Evolutionary conservation across 1,140 invertebrate genomes (phyloP).

Genomic region (Cylas formicarius): DNA sequence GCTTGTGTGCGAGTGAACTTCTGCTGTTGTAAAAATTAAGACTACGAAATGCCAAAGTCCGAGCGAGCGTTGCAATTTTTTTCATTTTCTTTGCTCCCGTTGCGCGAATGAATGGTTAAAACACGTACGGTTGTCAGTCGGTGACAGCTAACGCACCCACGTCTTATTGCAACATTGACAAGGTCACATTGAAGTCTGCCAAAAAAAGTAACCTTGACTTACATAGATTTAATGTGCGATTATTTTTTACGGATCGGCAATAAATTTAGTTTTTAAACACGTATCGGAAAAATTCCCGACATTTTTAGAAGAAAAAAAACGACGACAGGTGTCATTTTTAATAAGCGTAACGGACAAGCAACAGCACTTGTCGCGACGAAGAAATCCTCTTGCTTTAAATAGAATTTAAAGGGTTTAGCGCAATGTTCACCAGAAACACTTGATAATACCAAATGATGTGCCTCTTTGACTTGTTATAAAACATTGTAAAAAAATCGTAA

Average conservation of each 20-base stretch:
- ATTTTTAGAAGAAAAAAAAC: no score
- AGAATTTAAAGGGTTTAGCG: constrained; percentile 22
- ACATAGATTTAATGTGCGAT: constrained; percentile 21
- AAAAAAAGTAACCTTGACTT: constrained; percentile 25
- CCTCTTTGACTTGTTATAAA: constrained; percentile 33
- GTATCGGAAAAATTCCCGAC: no score
- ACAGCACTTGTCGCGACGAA: neutral
- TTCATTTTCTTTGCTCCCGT: constrained; percentile 10
- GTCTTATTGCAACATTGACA: constrained; percentile 31
- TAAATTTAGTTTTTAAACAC: constrained; percentile 19
- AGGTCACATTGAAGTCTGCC: constrained; percentile 32
- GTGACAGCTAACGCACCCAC: no score
- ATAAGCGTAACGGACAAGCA: no score
- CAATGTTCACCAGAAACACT: constrained; percentile 33
- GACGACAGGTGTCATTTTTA: no score
- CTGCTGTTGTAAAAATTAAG: constrained; percentile 18
- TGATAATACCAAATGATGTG: constrained; percentile 42
- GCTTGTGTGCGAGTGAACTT: neutral
- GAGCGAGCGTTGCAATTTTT: constrained; percentile 16
- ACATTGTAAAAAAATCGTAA: no score
- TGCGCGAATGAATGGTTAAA: no score
- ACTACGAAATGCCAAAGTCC: constrained; percentile 33
- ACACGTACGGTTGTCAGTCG: no score
- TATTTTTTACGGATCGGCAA: constrained; percentile 29
- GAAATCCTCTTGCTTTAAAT: constrained; percentile 27